Evolutionary conservation across 2,888 invertebrate species (phyloP).

Genomic region (Phoenoteleia sp.): DNA sequence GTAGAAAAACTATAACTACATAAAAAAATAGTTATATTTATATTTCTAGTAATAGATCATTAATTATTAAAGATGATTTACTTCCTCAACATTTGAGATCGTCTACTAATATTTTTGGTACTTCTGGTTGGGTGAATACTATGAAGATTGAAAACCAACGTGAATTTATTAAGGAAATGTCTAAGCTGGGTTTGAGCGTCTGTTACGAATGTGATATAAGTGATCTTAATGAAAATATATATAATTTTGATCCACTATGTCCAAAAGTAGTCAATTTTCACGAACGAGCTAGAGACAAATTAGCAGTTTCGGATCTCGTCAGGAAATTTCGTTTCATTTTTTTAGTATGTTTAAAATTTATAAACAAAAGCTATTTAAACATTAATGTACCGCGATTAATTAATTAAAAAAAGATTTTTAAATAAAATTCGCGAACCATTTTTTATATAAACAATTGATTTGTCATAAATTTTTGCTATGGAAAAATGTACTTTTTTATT

Average conservation of each 20-base stretch:
- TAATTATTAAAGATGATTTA: conserved; percentile 87
- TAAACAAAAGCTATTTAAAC: too few relatives aligned
- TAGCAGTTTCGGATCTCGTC: conserved; percentile 88
- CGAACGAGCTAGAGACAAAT: conserved; percentile 87
- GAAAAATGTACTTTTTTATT: too few relatives aligned
- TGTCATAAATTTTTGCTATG: too few relatives aligned
- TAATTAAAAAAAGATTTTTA: too few relatives aligned
- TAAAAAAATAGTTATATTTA: too few relatives aligned
- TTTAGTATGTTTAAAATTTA: conserved; percentile 87
- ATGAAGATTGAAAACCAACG: conserved; percentile 89
- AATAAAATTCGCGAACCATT: too few relatives aligned
- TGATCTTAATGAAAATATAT: conserved; percentile 85
- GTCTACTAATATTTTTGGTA: conserved; percentile 88
- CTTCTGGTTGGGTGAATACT: conserved; percentile 94
- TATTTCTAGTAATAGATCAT: background rate
- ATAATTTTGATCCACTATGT: conserved; percentile 88
- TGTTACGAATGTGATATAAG: conserved; percentile 83
- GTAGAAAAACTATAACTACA: too few relatives aligned
- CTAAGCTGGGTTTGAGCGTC: conserved; percentile 87
- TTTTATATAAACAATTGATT: too few relatives aligned
- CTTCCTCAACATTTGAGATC: conserved; percentile 90
- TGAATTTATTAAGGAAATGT: conserved; percentile 86
- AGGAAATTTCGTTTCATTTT: conserved; percentile 88
- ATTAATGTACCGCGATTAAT: too few relatives aligned
- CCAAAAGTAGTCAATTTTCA: conserved; percentile 89